Percentiles rank a stretch among this genome's conserved stretches.
These are phyloP conservation scores for Yasuhikotakia modesta DNA, from an alignment of 2,797 vertebrate species.

Conservation along the genomic window DNA sequence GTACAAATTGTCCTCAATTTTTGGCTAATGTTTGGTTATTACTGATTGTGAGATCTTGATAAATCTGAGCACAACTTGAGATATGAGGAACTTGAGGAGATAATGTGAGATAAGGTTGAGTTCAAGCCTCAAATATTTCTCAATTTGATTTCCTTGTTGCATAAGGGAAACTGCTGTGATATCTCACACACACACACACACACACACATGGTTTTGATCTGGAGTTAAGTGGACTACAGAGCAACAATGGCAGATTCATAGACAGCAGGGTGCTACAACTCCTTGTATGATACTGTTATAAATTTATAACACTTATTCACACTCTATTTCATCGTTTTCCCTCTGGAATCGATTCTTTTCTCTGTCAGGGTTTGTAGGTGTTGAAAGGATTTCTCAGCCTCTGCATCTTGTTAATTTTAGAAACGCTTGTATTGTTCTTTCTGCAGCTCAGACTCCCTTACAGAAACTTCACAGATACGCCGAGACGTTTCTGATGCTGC, in stretches of 20 bases:
- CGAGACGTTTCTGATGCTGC: slow-evolving; percentile 6
- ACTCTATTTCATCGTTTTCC: slow-evolving; percentile 56
- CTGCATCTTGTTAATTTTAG: slow-evolving; percentile 56
- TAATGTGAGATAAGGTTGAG: too few species aligned
- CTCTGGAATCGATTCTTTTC: slow-evolving; percentile 65
- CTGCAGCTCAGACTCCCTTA: slow-evolving; percentile 35
- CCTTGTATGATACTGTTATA: slow-evolving; percentile 24
- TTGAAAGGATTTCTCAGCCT: slow-evolving; percentile 55
- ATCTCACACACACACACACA: neutral
- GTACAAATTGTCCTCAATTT: too few species aligned
- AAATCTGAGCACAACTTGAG: too few species aligned
- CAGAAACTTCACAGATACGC: slow-evolving; percentile 22
- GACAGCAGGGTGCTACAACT: slow-evolving; percentile 12
- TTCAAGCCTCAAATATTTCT: too few species aligned
- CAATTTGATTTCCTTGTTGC: too few species aligned
- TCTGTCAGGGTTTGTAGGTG: slow-evolving; percentile 61
- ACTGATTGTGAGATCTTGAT: too few species aligned
- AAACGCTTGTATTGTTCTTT: slow-evolving; percentile 52
- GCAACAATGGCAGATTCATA: slow-evolving; percentile 15
- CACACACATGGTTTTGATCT: neutral
- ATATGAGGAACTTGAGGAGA: too few species aligned
- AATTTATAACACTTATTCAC: slow-evolving; percentile 45
- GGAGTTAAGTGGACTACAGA: neutral
- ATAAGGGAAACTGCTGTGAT: too few species aligned
- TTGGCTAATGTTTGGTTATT: too few species aligned